These are phyloP conservation scores for Selene dorsalis DNA, from an alignment of 2,797 vertebrate species.

Conservation along the genomic window DNA sequence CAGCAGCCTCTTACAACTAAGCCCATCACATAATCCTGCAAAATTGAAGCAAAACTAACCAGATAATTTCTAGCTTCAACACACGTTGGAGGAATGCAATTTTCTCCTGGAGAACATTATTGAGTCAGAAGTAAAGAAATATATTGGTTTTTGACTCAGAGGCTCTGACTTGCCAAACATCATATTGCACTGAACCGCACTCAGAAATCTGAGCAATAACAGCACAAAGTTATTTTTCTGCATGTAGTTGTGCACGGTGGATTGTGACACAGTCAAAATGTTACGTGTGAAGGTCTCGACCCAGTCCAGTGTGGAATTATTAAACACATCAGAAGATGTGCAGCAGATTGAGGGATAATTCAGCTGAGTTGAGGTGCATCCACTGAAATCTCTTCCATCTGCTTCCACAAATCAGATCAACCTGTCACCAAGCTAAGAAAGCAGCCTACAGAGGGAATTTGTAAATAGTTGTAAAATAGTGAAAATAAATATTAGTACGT, in stretches of 20 bases:
- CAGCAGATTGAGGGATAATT: conserved; percentile 20
- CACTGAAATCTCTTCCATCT: conserved; percentile 12
- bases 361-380: not conserved
- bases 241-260: not conserved
- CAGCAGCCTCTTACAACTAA: conserved; percentile 55
- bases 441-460: conserved; percentile 3
- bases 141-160: conserved; percentile 70
- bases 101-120: conserved; percentile 67
- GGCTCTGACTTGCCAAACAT: conserved; percentile 67
- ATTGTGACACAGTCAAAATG: conserved; percentile 1
- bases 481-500: conserved; percentile 3
- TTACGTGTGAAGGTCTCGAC: conserved; percentile 24
- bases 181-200: conserved; percentile 34
- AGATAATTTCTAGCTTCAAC: conserved; percentile 60
- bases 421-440: conserved; percentile 12
- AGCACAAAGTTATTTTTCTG: conserved; percentile 20
- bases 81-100: conserved; percentile 55
- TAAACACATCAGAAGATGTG: conserved; percentile 8
- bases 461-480: not conserved
- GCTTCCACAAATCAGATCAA: conserved; percentile 16
- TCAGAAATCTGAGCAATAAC: conserved; percentile 40
- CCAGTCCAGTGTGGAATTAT: conserved; percentile 32
- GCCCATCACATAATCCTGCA: conserved; percentile 61
- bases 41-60: conserved; percentile 64
- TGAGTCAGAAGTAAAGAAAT: conserved; percentile 65